Percentiles rank a stretch among this genome's conserved stretches.
These are phyloP conservation scores for Hypercompe scribonia DNA, from an alignment of 2,888 invertebrate genomes.

Conservation along the genomic window DNA sequence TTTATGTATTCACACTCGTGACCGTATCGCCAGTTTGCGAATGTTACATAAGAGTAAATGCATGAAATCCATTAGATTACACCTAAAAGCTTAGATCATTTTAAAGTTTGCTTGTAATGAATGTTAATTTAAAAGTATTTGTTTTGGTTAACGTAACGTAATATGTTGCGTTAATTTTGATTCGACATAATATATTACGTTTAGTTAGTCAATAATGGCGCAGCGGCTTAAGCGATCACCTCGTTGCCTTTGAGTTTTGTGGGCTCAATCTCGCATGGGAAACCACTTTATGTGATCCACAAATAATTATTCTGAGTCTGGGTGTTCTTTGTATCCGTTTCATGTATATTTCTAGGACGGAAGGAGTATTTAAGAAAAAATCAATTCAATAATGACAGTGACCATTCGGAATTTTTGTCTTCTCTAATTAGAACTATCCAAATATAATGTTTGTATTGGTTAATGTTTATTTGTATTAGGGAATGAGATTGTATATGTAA, in stretches of 20 bases:
- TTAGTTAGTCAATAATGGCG: not conserved
- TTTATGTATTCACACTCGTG: constrained; percentile 42
- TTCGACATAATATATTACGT: not conserved
- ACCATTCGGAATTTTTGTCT: not conserved
- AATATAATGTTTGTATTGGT: not conserved
- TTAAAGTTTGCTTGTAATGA: not conserved
- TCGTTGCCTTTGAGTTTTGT: too few relatives aligned
- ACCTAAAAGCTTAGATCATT: constrained; percentile 4
- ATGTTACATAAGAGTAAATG: constrained; percentile 31
- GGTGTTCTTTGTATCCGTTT: too few relatives aligned
- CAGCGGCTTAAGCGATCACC: too few relatives aligned
- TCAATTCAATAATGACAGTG: too few relatives aligned
- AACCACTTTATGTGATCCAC: too few relatives aligned
- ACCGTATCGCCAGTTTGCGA: constrained; percentile 40
- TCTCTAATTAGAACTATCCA: too few relatives aligned
- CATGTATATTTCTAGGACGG: too few relatives aligned
- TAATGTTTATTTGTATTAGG: not conserved
- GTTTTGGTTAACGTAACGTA: not conserved
- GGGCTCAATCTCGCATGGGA: too few relatives aligned
- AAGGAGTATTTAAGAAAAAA: too few relatives aligned
- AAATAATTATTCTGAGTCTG: too few relatives aligned
- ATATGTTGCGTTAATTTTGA: not conserved
- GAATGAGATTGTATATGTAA: not conserved
- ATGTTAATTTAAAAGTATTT: not conserved
- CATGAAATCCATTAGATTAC: constrained; percentile 40